A percentile compares a stretch with the other conserved stretches of the same genome.
Evolutionary conservation across 1,140 invertebrate species (phyloP).

Genomic region (Macrosteles quadrilineatus): DNA sequence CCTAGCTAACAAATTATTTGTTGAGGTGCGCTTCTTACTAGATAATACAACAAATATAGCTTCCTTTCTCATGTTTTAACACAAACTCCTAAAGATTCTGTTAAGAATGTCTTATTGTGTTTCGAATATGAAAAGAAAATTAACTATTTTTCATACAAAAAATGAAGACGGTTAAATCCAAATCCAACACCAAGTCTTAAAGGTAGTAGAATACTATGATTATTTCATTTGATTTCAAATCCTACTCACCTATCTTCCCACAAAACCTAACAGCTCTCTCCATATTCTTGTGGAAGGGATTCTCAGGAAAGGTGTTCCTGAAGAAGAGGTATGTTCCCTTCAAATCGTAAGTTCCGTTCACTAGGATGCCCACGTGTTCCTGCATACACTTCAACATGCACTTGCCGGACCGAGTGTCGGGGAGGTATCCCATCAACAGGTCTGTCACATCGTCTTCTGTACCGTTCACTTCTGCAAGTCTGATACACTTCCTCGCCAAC

Average conservation of each 20-base stretch:
- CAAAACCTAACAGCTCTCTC: neutral
- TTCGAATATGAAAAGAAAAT: too few species aligned
- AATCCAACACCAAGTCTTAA: too few species aligned
- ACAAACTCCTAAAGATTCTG: too few species aligned
- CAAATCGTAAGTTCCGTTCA: neutral
- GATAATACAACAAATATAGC: too few species aligned
- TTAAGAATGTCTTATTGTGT: too few species aligned
- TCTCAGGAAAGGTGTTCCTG: neutral
- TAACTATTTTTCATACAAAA: too few species aligned
- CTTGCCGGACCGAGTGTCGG: neutral
- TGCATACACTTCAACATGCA: slow-evolving; percentile 3
- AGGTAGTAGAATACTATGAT: too few species aligned
- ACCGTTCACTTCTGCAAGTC: neutral
- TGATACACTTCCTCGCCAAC: neutral
- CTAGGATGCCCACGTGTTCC: neutral
- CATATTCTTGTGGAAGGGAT: neutral
- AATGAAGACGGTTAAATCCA: too few species aligned
- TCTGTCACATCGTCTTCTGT: neutral
- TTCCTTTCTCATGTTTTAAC: too few species aligned
- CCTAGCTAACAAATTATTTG: too few species aligned
- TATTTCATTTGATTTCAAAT: neutral
- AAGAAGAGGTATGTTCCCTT: neutral
- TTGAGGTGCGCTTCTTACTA: too few species aligned
- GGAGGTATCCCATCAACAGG: neutral
- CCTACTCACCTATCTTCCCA: neutral